Base-by-base conservation (phyloP, 2,888 invertebrate genomes). In the Ptychoptera albimana region DNA sequence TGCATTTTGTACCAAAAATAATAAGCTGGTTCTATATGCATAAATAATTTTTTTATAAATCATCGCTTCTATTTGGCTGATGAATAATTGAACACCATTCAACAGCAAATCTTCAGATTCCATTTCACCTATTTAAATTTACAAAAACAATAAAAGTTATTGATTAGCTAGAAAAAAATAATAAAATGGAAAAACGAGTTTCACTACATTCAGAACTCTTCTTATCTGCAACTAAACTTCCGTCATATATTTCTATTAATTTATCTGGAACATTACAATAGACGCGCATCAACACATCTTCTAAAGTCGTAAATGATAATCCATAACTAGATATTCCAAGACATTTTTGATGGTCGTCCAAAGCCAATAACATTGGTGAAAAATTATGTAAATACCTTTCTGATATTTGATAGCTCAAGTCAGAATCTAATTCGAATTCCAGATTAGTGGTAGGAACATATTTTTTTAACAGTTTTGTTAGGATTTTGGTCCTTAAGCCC, bases 291-390 rank as follows among this genome's bases (percentile, higher is more conserved):
- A 86, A 86, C 0, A 89, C 87, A 64, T 89, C 88, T 65, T 88
- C 88, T 64, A 89, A 69, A 1, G 86, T 85, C 1, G 87, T 87
- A 14, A 87, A 75, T 2, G 82, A 75, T 16, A 86, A 74, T 2
- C 88, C 87, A 57, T 82, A 88, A 58, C 82, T 81, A 42, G 73
- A 71, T 45, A 83, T 74, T 12, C 75, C 75, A 30, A 86, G 67
- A 2, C 56, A 56, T 0, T 60, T 55, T 43, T 71, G 68, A 42
- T 73, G 68, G 0, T 57, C 54, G 57, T 85, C 85, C 14, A 86
- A 61, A 39, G 79, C 75, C 40, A 64, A 64, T 38, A 86, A 68
- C 68, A 86, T 70, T 3, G 63, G 58, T 53, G 79, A 75, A 57
- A 82, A 82, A n/a, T 67, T 54, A 39, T 69, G 57, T 0, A 75